Evolutionary conservation across 2,797 vertebrate genomes (phyloP), one percentile per base, ranked within the genome.

Genomic region (Geotrypetes seraphini): DNA sequence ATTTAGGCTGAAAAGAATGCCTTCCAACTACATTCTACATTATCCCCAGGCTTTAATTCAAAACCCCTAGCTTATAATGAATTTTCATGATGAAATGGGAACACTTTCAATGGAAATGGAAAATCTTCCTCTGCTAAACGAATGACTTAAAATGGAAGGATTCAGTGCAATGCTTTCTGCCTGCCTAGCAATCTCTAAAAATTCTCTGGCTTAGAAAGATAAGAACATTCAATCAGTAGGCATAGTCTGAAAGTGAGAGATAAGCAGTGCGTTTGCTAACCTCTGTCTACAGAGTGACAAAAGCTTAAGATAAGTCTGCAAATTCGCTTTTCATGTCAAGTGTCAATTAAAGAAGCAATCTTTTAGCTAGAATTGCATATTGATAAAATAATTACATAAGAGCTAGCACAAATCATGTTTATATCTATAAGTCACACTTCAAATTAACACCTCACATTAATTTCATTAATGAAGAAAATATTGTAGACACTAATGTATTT

Each of bases 31-130:
- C 16, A 2, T 32, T 60, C 42, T 7, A 31, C 59, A 61, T 66
- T 55, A 69, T 64, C 55, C 38, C 54, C 35, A 46, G 39, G 35
- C 46, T 50, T 55, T 60, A 68, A 47, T 52, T 43, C 43, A 36
- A 47, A 31, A 49, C 38, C 50, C 55, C 31, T 43, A 38, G 18
- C 22, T 59, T 62, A 43, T 60, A 60, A 63, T 32, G 39, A 24
- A 49, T 67, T 69, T 67, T 63, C 8, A 11, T 53, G 40, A 43
- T 60, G 15, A 57, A 63, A 44, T 59, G 22, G 58, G 59, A 63
- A 42, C 43, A 37, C 33, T 62, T 62, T 47, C 58, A 60, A 51
- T 12, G 33, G 47, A 42, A 60, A 39, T 28, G 36, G 46, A 30
- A 39, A 63, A 43, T 57, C 37, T 25, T 34, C 8, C 4, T 13